phyloP scores from a whole-genome alignment of 2,888 invertebrate species.

The Epirrhoe tristata region DNA sequence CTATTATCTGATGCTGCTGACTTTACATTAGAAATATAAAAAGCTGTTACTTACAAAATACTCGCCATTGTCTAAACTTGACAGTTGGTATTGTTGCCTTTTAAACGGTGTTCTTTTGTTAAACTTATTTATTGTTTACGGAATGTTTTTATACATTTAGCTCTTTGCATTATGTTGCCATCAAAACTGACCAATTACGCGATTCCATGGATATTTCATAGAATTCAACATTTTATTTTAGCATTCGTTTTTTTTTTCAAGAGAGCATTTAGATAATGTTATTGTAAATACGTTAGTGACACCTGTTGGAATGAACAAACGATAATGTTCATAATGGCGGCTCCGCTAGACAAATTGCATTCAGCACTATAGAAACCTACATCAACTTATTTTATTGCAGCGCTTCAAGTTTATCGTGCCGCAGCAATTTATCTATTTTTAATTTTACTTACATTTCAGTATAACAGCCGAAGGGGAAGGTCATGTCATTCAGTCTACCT shows the following conservation, averaged over 20 bases:
- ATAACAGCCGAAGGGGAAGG: constrained; percentile 1
- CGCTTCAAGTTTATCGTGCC: not conserved
- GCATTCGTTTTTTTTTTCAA: not conserved
- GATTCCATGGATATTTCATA: constrained; percentile 8
- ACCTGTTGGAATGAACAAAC: constrained; percentile 2
- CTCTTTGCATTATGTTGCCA: not conserved
- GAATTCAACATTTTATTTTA: constrained; percentile 10
- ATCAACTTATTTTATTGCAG: constrained; percentile 1
- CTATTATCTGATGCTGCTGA: constrained; percentile 10
- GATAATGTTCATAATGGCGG: not conserved
- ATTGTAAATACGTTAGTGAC: not conserved
- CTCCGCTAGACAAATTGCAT: not conserved
- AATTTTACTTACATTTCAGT: constrained; percentile 1
- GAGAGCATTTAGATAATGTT: not conserved
- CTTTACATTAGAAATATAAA: constrained; percentile 15
- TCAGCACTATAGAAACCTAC: not conserved
- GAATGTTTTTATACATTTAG: constrained; percentile 8
- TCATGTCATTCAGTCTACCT: constrained; percentile 4
- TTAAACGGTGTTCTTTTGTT: constrained; percentile 7
- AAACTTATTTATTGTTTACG: constrained; percentile 8
- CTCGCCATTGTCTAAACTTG: constrained; percentile 15
- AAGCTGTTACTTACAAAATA: constrained; percentile 6
- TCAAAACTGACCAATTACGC: constrained; percentile 21
- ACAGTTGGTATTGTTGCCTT: constrained; percentile 18
- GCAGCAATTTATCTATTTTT: constrained; percentile 8